These are phyloP conservation scores for Stegostoma tigrinum DNA, from an alignment of 2,113 vertebrate genomes.

Conservation along the genomic window DNA sequence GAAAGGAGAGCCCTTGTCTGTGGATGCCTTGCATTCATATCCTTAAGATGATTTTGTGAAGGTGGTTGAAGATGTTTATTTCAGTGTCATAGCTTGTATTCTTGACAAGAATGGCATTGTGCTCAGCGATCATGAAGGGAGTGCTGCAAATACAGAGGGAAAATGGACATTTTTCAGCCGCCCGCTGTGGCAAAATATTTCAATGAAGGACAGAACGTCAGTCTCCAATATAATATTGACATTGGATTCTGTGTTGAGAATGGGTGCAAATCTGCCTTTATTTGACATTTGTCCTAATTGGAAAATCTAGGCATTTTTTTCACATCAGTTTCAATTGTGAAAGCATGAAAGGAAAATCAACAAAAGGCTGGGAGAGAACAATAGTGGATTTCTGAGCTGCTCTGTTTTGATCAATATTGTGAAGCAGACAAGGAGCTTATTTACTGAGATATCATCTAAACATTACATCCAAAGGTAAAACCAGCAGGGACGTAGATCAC, in stretches of 20 bases:
- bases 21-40: not conserved
- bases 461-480: not conserved
- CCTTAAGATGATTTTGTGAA: not conserved
- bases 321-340: too few species aligned
- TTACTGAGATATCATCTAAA: not conserved
- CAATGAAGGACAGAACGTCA: not conserved
- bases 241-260: not conserved
- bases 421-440: not conserved
- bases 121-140: too few species aligned
- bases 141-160: too few species aligned
- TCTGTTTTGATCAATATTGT: not conserved
- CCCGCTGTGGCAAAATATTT: too few species aligned
- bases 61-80: not conserved
- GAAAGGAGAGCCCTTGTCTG: not conserved
- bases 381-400: not conserved
- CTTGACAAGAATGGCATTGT: not conserved
- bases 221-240: not conserved
- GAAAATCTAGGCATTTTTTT: too few species aligned
- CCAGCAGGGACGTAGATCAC: not conserved
- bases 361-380: not conserved
- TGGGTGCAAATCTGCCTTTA: not conserved
- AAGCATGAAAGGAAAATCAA: not conserved
- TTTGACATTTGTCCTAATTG: not conserved
- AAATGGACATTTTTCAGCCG: too few species aligned
- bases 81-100: not conserved